Evolutionary conservation across 2,113 vertebrate species (phyloP).

Genomic region (Rattus norvegicus): DNA sequence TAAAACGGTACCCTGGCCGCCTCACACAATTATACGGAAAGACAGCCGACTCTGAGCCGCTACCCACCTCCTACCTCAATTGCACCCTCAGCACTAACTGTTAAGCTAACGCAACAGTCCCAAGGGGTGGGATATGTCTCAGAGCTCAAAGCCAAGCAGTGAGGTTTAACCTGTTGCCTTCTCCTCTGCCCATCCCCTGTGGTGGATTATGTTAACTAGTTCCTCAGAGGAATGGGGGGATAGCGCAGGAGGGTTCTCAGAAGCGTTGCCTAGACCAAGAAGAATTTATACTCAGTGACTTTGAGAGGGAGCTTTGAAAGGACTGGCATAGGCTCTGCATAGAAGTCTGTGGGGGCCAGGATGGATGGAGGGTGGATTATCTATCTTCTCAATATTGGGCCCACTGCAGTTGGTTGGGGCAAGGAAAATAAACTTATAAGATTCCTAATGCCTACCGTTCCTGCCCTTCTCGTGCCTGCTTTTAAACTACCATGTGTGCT

Average conservation of each 20-base stretch:
- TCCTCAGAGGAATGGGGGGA: neutral
- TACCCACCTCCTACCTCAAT: neutral
- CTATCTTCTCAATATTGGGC: neutral
- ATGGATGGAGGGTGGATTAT: neutral
- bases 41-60: neutral
- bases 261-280: neutral
- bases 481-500: neutral
- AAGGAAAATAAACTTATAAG: neutral
- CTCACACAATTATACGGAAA: slow-evolving; percentile 35
- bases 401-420: neutral
- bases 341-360: no score
- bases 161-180: neutral
- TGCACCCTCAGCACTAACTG: neutral
- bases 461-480: neutral
- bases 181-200: neutral
- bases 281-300: neutral
- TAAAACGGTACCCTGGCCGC: slow-evolving; percentile 40
- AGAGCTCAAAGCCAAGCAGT: neutral
- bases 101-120: neutral
- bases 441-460: neutral
- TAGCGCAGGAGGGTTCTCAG: neutral
- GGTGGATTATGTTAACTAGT: neutral
- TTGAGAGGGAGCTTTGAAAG: neutral
- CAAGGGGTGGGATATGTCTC: neutral
- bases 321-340: neutral